Conservation (phyloP, 2,113 vertebrate species). For the Epinephelus cyanopodus region DNA sequence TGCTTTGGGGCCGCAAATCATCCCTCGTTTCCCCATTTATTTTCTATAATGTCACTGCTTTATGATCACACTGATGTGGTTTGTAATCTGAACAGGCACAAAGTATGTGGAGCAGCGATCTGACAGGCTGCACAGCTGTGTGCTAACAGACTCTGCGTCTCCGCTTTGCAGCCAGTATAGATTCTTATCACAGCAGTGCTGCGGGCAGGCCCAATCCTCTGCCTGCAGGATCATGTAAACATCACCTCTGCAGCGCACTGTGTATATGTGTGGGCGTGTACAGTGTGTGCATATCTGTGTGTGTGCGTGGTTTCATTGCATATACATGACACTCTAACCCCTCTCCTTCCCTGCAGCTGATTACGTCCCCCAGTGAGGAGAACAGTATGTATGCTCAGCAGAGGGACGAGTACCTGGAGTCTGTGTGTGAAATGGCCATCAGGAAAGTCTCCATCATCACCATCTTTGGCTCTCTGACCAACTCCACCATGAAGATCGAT, state of each 20-base stretch:
- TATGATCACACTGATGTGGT: not conserved
- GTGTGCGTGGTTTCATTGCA: not conserved
- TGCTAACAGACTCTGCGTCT: slow-evolving; percentile 60
- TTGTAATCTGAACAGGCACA: not conserved
- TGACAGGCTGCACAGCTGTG: slow-evolving; percentile 48
- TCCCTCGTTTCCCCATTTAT: not conserved
- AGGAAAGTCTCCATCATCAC: slow-evolving; percentile 96
- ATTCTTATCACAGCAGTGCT: slow-evolving; percentile 61
- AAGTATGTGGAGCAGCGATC: not conserved
- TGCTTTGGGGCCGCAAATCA: not conserved
- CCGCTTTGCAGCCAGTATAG: slow-evolving; percentile 58
- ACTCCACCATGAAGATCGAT: slow-evolving; percentile 99
- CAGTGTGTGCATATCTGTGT: not conserved
- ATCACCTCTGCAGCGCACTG: slow-evolving; percentile 33
- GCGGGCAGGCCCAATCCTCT: slow-evolving; percentile 39
- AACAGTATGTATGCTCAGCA: slow-evolving; percentile 95
- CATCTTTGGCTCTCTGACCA: slow-evolving; percentile 92
- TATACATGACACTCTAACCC: slow-evolving; percentile 28
- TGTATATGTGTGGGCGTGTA: not conserved
- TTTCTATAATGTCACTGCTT: not conserved
- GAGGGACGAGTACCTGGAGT: slow-evolving; percentile 96
- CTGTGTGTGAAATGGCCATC: slow-evolving; percentile 98
- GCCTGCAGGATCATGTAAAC: slow-evolving; percentile 63
- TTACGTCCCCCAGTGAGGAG: slow-evolving; percentile 91
- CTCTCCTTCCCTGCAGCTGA: slow-evolving; percentile 85